phyloP scores from a whole-genome alignment of 2,888 invertebrate genomes.

The Latheticus oryzae region DNA sequence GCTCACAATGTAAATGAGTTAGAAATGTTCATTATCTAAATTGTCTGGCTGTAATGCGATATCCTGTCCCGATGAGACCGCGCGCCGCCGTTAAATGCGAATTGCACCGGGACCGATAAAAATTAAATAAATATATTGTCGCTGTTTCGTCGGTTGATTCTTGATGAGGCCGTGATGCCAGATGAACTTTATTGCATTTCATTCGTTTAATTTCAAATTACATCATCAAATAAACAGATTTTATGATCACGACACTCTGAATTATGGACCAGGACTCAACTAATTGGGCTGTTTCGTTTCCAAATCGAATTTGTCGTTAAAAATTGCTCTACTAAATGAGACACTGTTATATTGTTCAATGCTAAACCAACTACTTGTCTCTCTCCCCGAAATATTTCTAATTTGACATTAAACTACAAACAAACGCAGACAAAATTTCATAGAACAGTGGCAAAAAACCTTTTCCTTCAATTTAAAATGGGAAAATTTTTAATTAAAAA shows the following conservation, averaged over 20 bases:
- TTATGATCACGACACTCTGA: constrained; percentile 20
- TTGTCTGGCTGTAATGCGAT: constrained; percentile 58
- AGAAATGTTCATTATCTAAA: constrained; percentile 61
- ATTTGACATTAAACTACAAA: too few species aligned
- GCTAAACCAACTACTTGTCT: too few species aligned
- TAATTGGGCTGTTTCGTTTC: constrained; percentile 17
- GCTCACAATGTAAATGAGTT: constrained; percentile 59
- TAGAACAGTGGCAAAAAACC: too few species aligned
- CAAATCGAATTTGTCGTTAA: constrained; percentile 10
- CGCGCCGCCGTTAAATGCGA: constrained; percentile 47
- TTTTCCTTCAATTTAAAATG: too few species aligned
- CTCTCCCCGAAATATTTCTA: too few species aligned
- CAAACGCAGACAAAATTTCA: too few species aligned
- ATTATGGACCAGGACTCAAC: constrained; percentile 22
- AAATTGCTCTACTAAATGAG: too few species aligned
- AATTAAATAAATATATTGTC: constrained; percentile 51
- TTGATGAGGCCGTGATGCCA: constrained; percentile 40
- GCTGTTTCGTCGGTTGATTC: constrained; percentile 36
- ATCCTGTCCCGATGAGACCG: constrained; percentile 52
- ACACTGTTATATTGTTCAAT: too few species aligned
- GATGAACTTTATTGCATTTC: constrained; percentile 40
- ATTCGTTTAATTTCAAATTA: constrained; percentile 36
- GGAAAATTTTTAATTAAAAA: too few species aligned
- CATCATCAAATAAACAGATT: constrained; percentile 37
- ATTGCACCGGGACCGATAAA: constrained; percentile 51